These are phyloP conservation scores for Chiloscyllium plagiosum DNA, from an alignment of 2,113 vertebrate species.

Conservation along the genomic window DNA sequence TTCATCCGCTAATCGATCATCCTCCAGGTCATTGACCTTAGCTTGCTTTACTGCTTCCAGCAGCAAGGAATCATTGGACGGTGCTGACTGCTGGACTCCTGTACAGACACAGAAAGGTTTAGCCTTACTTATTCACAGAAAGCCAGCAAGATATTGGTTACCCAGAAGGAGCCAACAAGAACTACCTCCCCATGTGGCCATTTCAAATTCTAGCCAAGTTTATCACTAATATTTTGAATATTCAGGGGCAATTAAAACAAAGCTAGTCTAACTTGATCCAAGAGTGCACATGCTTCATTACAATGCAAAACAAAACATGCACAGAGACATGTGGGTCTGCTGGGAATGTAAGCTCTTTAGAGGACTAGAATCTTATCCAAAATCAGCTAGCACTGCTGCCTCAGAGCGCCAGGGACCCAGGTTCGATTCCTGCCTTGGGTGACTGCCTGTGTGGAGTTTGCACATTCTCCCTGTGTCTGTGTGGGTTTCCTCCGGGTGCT, in stretches of 20 bases:
- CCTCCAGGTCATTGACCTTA: conserved; percentile 87
- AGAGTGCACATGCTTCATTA: neutral
- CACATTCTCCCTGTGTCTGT: no score
- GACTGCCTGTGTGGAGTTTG: no score
- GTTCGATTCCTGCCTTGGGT: no score
- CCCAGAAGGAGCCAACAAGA: neutral
- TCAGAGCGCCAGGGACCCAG: no score
- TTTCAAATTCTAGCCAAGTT: neutral
- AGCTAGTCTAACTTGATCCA: neutral
- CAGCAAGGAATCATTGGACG: conserved; percentile 77
- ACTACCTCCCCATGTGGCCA: neutral
- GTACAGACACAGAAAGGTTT: neutral
- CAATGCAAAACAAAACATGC: neutral
- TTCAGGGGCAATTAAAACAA: neutral
- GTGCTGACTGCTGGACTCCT: conserved; percentile 75
- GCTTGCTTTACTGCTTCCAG: conserved; percentile 92
- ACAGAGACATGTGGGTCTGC: neutral
- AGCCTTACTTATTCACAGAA: neutral
- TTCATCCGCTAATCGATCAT: conserved; percentile 86
- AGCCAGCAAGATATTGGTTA: neutral
- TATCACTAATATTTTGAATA: neutral
- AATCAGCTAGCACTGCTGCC: no score
- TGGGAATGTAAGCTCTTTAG: neutral
- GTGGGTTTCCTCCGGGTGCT: no score
- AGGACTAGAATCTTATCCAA: neutral